Evolutionary conservation across 1,140 invertebrate genomes (phyloP), one percentile per base, ranked within the genome.

Genomic region (Stratiolaelaps scimitus): DNA sequence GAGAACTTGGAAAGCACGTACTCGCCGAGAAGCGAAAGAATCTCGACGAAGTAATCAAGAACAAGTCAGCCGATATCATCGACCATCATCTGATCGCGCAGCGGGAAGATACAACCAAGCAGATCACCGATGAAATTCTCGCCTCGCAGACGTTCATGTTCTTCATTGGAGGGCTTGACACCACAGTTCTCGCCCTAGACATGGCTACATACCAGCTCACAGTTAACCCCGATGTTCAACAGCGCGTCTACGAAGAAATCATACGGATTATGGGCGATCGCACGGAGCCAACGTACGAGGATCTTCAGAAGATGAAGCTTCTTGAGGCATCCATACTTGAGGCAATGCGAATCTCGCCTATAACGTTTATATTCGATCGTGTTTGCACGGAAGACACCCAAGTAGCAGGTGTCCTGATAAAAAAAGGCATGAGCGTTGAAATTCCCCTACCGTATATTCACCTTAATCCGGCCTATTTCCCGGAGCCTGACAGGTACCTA

Each of bases 131-230:
- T 28, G 47, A 6, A 4, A 48, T 48, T 19, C 47, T 48, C 7
- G 15, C 28, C 47, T 4, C 47, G 20, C 47, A 48, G 15, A 48
- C 28, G 47, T 48, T 48, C 47, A 28, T 48, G 47, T 48, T 48
- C 28, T 48, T 48, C 47, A 6, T 48, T 4, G 47, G 19, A 7
- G 47, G 47, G 19, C 28, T 5, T 48, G 47, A 48, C 7, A 48
- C 47, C 47, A 23, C 47, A 28, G 47, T 28, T 4, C 28, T 23
- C 47, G 28, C 4, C 28, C 15, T 48, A 4, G 28, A 23, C 19
- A 6, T 15, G 4, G 28, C 28, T 28, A 4, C 28, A 15, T 48
- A 48, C 47, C 15, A 23, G 4, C 15, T 48, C 5, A 28, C 47
- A 5, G 28, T 28, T 48, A 19, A 48, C 15, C 47, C 47, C 4